Base-by-base conservation (phyloP, 2,113 vertebrate species). In the Lagenorhynchus albirostris region DNA sequence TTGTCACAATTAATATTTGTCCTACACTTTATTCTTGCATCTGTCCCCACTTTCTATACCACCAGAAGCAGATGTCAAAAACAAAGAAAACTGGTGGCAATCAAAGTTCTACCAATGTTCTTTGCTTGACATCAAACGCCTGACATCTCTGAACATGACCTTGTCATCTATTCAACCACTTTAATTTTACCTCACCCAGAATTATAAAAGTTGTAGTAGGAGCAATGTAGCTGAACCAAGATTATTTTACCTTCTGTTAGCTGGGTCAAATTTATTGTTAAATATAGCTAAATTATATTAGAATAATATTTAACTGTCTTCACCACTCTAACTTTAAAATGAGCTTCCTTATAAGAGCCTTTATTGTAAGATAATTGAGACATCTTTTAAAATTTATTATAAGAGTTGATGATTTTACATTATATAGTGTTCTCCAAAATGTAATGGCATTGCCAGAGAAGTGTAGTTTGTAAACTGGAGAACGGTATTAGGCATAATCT, bases 1-100 rank as follows among this genome's bases (percentile, higher is more conserved):
- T 94, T 77, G 8, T 88, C 76, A 98, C 33, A 92, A 50, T 4
- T 94, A 96, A 96, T 96, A 96, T 89, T 97, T 98, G 87, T 92
- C 71, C 55, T 36, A 31, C 18, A 60, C 33, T 96, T 98, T 92
- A 87, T 4, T 95, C 84, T 91, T 97, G 44, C 73, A 58, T 91
- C 33, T 95, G 90, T 83, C 97, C 83, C 77, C 55, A 83, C 62
- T 95, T 97, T 71, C 91, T 41, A 86, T 55, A 87, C 50, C 9
- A 50, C 47, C 85, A 97, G 98, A 97, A 97, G 65, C 93, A 97
- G 97, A 98, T 96, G 93, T 74, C 97, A 98, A 96, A 97, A 98
- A 97, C 74, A 96, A 38, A 84, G 92, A 98, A 95, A 96, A 89
- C 3, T 20, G 95, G 80, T 98, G 96, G 87, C 98, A 96, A 97